phyloP scores from a whole-genome alignment of 2,797 vertebrate genomes.

The Clamator glandarius region DNA sequence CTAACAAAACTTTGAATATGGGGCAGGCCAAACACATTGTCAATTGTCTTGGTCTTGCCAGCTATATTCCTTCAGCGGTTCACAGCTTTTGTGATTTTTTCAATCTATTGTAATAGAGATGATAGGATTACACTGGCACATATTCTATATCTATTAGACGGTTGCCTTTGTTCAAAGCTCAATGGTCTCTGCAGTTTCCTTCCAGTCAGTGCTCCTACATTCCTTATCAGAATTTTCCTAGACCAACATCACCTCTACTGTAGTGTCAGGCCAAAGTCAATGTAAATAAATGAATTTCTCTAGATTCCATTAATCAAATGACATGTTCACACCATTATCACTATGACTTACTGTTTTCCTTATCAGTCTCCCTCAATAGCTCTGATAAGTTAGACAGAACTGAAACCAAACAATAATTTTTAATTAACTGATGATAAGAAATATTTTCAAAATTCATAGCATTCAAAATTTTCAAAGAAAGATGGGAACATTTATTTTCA shows the following conservation, averaged over 20 bases:
- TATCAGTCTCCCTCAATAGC: background rate
- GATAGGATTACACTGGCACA: background rate
- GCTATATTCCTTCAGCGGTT: background rate
- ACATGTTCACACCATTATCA: background rate
- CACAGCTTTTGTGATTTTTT: slow-evolving; percentile 17
- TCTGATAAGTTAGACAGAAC: background rate
- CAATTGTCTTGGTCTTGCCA: background rate
- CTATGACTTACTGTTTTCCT: background rate
- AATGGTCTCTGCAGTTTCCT: background rate
- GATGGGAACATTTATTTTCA: background rate
- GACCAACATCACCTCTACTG: background rate
- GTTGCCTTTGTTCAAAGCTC: background rate
- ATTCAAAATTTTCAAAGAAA: background rate
- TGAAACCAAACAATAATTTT: background rate
- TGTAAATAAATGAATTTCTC: background rate
- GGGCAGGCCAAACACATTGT: background rate
- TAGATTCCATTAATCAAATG: background rate
- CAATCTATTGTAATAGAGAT: background rate
- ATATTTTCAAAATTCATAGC: background rate
- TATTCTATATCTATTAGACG: background rate
- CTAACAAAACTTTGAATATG: background rate
- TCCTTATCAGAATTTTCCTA: background rate
- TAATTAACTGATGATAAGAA: background rate
- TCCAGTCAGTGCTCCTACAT: background rate
- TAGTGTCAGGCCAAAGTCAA: background rate